These are phyloP conservation scores for Actenoides hombroni DNA, from an alignment of 2,113 vertebrate genomes.

Conservation along the genomic window DNA sequence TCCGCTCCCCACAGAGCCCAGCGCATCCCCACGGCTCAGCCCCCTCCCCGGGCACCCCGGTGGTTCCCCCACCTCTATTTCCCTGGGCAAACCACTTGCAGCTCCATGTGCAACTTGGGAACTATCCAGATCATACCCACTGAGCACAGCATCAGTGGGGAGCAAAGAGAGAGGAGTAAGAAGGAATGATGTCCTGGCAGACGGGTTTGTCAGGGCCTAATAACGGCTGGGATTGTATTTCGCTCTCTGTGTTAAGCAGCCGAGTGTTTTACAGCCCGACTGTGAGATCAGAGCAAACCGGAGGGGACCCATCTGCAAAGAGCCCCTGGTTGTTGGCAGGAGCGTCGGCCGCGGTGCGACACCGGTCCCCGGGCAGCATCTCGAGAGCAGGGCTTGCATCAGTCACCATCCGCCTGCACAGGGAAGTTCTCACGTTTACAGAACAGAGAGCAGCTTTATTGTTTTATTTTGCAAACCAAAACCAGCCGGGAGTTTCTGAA, in stretches of 20 bases:
- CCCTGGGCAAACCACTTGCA: background rate
- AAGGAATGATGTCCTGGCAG: background rate
- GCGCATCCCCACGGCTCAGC: accelerated
- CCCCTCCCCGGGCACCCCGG: background rate
- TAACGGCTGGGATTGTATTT: background rate
- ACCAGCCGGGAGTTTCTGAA: constrained; percentile 57
- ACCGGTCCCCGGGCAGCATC: background rate
- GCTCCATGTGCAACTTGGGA: background rate
- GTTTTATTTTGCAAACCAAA: constrained; percentile 61
- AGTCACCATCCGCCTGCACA: background rate
- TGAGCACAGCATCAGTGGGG: background rate
- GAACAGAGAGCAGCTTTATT: constrained; percentile 28
- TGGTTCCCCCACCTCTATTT: accelerated
- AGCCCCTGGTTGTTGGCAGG: background rate
- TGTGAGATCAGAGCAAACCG: background rate
- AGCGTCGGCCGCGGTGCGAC: accelerated
- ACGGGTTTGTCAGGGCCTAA: accelerated
- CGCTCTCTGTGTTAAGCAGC: background rate
- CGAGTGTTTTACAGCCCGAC: background rate
- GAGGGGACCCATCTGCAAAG: background rate
- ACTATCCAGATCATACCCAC: background rate
- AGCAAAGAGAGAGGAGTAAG: background rate
- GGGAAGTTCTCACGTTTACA: constrained; percentile 48
- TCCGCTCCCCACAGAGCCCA: background rate
- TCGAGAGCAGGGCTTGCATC: background rate